phyloP scores from a whole-genome alignment of 1,140 invertebrate species.

The Maconellicoccus hirsutus region DNA sequence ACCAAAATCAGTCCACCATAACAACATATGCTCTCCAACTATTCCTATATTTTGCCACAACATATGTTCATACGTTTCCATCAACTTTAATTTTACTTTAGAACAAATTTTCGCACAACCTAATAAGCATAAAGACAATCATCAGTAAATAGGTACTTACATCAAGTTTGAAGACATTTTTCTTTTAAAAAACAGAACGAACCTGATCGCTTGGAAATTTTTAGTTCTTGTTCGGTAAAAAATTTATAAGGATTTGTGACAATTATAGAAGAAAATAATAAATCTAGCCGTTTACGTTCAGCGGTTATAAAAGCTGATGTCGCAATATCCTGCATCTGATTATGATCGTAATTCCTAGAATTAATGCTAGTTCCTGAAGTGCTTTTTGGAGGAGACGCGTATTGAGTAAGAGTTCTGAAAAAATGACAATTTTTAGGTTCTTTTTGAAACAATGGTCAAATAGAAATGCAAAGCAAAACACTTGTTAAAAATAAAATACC shows the following conservation, averaged over 20 bases:
- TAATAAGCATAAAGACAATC: constrained; percentile 27
- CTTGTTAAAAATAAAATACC: too few relatives aligned
- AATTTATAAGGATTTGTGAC: constrained; percentile 23
- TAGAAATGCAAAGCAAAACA: too few relatives aligned
- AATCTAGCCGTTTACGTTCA: constrained; percentile 26
- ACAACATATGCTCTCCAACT: constrained; percentile 59
- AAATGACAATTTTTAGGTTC: too few relatives aligned
- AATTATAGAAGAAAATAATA: constrained; percentile 26
- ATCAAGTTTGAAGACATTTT: too few relatives aligned
- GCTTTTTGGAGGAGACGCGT: constrained; percentile 29
- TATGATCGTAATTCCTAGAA: neutral
- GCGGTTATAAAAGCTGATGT: constrained; percentile 25
- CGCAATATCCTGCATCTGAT: constrained; percentile 23
- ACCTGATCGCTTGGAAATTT: constrained; percentile 28
- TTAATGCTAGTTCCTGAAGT: constrained; percentile 13
- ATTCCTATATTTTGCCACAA: constrained; percentile 61
- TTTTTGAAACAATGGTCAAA: too few relatives aligned
- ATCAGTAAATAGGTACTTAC: too few relatives aligned
- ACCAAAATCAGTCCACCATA: constrained; percentile 62
- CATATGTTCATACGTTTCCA: constrained; percentile 45
- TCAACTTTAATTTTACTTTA: constrained; percentile 39
- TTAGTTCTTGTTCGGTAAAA: constrained; percentile 27
- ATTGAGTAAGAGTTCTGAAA: constrained; percentile 30
- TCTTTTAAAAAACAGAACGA: too few relatives aligned
- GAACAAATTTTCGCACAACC: constrained; percentile 37